Percentiles rank a stretch among this genome's conserved stretches.
These are phyloP conservation scores for Helicoverpa armigera DNA, from an alignment of 1,140 invertebrate species.

Conservation along the genomic window DNA sequence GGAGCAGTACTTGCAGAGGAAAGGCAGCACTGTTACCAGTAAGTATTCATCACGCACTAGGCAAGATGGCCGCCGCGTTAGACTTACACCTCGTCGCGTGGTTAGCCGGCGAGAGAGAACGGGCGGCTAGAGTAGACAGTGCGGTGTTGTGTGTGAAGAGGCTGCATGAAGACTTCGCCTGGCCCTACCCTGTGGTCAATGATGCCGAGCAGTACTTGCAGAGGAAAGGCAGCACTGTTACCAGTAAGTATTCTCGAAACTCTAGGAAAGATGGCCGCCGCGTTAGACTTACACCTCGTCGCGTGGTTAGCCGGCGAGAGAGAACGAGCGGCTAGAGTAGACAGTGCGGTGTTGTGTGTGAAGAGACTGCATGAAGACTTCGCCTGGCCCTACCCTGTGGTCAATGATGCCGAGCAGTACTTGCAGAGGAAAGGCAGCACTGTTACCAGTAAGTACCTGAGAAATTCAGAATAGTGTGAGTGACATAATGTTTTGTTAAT, in stretches of 20 bases:
- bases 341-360: constrained; percentile 94
- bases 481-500: neutral
- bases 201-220: constrained; percentile 69
- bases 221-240: constrained; percentile 73
- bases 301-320: constrained; percentile 92
- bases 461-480: neutral
- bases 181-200: constrained; percentile 92
- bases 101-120: constrained; percentile 91
- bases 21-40: constrained; percentile 72
- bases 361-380: constrained; percentile 96
- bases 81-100: constrained; percentile 96
- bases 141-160: constrained; percentile 93
- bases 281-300: constrained; percentile 96
- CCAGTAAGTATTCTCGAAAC: constrained; percentile 86
- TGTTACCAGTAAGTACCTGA: neutral
- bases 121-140: constrained; percentile 94
- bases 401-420: constrained; percentile 72
- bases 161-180: constrained; percentile 95
- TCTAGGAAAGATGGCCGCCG: constrained; percentile 95
- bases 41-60: constrained; percentile 91
- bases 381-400: constrained; percentile 93
- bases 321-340: constrained; percentile 93
- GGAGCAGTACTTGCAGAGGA: constrained; percentile 68
- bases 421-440: constrained; percentile 65
- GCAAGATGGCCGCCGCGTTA: constrained; percentile 95